Base-by-base conservation (phyloP, 2,797 vertebrate species). In the Malacoctenus gilli region DNA sequence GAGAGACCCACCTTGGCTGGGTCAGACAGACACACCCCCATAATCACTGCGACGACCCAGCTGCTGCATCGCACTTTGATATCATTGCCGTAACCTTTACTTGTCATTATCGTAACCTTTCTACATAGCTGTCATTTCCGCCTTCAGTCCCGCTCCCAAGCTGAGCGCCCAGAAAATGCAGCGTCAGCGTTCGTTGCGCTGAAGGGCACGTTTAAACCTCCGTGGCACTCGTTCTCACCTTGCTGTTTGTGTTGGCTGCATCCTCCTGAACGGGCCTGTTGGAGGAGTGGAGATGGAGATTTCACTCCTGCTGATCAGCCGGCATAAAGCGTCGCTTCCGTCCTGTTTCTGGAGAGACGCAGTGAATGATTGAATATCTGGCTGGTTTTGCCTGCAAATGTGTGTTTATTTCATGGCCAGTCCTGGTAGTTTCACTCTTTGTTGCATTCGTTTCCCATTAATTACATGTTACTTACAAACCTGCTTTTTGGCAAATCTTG, bases 41-140 rank as follows among this genome's bases (percentile, higher is more conserved):
- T 84, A 82, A 86, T 86, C 77, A 77, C 65, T 55, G 60, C 70
- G 68, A 43, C 25, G 57, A 77, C 75, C 71, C 64, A 61, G 69
- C 78, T 75, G 80, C 68, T 69, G 67, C 73, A 32, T 64, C 14
- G 28, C 68, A 69, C 85, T 83, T 80, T 85, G 77, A 81, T 86
- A 77, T 85, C 75, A 86, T 82, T 81, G 73, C 77, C 58, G 66
- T 78, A 85, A 85, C 86, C 84, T 87, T 85, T 86, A 49, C 74
- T 64, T 82, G 81, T 84, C 79, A 85, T 87, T 83, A 86, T 80
- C 47, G 35, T 83, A 80, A 84, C 82, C 68, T 83, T 75, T 79
- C 77, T 75, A 69, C 74, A 58, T 72, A 52, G 73, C 66, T 86
- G 85, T 82, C 88, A 83, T 84, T 85, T 81, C 61, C 39, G 0